Conservation (phyloP, 2,888 invertebrate species). For the Microplitis manilae region DNA sequence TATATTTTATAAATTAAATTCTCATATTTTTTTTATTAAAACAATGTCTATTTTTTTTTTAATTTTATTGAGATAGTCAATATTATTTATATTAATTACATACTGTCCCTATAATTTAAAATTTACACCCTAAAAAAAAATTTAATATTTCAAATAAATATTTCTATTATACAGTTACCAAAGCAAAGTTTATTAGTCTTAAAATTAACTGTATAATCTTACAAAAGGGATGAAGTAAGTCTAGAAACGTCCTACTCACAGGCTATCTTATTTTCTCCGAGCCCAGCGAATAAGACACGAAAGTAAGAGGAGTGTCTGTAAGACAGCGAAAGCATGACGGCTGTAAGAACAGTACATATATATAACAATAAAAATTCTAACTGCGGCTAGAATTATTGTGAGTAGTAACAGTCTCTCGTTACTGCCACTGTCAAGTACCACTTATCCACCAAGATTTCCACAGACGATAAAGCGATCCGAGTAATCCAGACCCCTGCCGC, state of each 20-base stretch:
- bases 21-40: no score
- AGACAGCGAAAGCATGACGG: constrained; percentile 35
- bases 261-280: constrained; percentile 24
- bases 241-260: constrained; percentile 28
- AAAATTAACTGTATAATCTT: constrained; percentile 43
- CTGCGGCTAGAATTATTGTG: constrained; percentile 36
- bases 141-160: constrained; percentile 37
- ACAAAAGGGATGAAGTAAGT: constrained; percentile 18
- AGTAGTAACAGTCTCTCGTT: constrained; percentile 50
- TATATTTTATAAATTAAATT: no score
- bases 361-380: constrained; percentile 27
- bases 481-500: not conserved
- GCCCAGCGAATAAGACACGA: no score
- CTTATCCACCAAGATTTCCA: constrained; percentile 48
- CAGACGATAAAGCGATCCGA: constrained; percentile 49
- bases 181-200: constrained; percentile 55
- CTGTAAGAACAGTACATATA: constrained; percentile 31
- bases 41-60: no score
- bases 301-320: constrained; percentile 13
- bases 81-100: no score
- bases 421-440: constrained; percentile 49
- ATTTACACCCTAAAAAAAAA: not conserved
- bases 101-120: no score
- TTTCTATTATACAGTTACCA: no score
- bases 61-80: no score